A percentile compares a stretch with the other conserved stretches of the same genome.
Evolutionary conservation across 1,140 invertebrate genomes (phyloP).

Genomic region (Cydia splendana): DNA sequence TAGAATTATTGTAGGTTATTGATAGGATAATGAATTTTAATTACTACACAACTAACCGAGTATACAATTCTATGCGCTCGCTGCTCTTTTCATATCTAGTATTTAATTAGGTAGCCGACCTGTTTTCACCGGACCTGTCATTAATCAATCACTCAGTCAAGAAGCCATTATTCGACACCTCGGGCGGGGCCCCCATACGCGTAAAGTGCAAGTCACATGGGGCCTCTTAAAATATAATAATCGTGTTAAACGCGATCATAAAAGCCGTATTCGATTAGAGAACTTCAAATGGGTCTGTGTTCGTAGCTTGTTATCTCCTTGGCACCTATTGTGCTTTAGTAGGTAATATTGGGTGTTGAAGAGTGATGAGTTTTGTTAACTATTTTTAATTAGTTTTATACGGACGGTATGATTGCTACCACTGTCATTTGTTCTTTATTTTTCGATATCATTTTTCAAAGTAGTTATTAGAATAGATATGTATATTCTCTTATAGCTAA

Average conservation of each 20-base stretch:
- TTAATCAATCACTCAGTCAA: slow-evolving; percentile 77
- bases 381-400: slow-evolving; percentile 27
- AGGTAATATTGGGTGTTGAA: slow-evolving; percentile 37
- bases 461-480: too few species aligned
- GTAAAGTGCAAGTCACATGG: slow-evolving; percentile 77
- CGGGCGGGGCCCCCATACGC: slow-evolving; percentile 52
- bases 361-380: slow-evolving; percentile 33
- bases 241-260: slow-evolving; percentile 80
- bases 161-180: slow-evolving; percentile 77
- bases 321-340: slow-evolving; percentile 62
- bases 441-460: too few species aligned
- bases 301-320: slow-evolving; percentile 73
- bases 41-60: background rate
- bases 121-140: slow-evolving; percentile 74
- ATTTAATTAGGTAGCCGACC: slow-evolving; percentile 75
- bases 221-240: slow-evolving; percentile 81
- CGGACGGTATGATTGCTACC: background rate
- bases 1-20: too few species aligned
- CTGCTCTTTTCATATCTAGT: slow-evolving; percentile 41
- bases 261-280: slow-evolving; percentile 78
- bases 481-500: too few species aligned
- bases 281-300: slow-evolving; percentile 74
- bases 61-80: background rate
- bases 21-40: background rate
- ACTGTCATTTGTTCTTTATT: background rate